A percentile compares a stretch with the other conserved stretches of the same genome.
Evolutionary conservation across 2,888 invertebrate genomes (phyloP).

Genomic region (Chesias legatella): DNA sequence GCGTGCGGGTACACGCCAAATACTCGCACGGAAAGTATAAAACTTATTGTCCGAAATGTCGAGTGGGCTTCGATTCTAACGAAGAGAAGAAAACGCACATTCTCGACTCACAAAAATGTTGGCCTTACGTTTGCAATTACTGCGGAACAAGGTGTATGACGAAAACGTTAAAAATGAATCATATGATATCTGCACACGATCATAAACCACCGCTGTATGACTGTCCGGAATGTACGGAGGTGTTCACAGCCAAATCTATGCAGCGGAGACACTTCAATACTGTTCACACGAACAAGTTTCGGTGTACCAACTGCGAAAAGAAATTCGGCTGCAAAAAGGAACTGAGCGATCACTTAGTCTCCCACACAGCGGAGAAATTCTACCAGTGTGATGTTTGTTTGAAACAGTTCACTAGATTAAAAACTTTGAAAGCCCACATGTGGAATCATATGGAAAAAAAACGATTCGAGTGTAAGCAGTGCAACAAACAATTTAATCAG

Average conservation of each 20-base stretch:
- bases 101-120: slow-evolving; percentile 30
- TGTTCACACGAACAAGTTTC: slow-evolving; percentile 27
- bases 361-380: slow-evolving; percentile 22
- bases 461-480: slow-evolving; percentile 23
- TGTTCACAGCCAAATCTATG: slow-evolving; percentile 29
- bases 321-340: slow-evolving; percentile 18
- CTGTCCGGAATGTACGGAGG: slow-evolving; percentile 38
- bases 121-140: slow-evolving; percentile 33
- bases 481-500: slow-evolving; percentile 27
- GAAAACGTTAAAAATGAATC: slow-evolving; percentile 28
- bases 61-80: slow-evolving; percentile 16
- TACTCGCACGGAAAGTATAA: slow-evolving; percentile 18
- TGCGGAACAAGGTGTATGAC: slow-evolving; percentile 35
- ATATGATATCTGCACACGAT: slow-evolving; percentile 33
- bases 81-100: slow-evolving; percentile 31
- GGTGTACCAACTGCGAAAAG: slow-evolving; percentile 22
- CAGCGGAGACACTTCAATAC: slow-evolving; percentile 33
- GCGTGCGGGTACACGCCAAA: slow-evolving; percentile 18
- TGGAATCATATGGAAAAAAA: slow-evolving; percentile 24
- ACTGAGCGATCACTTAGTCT: slow-evolving; percentile 17
- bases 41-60: slow-evolving; percentile 23
- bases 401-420: slow-evolving; percentile 21
- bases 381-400: slow-evolving; percentile 21
- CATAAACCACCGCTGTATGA: slow-evolving; percentile 22
- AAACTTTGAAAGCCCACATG: slow-evolving; percentile 22